Percentiles rank a stretch among this genome's conserved stretches.
phyloP scores from a whole-genome alignment of 2,888 invertebrate genomes.

The Cybosia mesomella region DNA sequence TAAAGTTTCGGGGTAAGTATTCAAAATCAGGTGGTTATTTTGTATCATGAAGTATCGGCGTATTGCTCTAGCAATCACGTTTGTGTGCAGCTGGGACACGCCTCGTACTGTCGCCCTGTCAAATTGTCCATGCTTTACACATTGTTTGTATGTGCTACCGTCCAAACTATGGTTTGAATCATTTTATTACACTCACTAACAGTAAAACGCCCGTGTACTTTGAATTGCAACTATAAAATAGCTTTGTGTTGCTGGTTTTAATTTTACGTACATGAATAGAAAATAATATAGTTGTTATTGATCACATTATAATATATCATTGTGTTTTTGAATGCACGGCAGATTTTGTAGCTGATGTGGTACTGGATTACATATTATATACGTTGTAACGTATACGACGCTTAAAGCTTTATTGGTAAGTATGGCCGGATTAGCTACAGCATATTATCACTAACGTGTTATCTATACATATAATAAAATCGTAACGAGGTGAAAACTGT shows the following conservation, averaged over 20 bases:
- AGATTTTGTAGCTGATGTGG: no score
- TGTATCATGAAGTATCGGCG: constrained; percentile 42
- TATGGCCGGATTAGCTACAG: no score
- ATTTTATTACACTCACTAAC: constrained; percentile 23
- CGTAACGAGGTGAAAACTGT: no score
- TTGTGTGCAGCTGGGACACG: constrained; percentile 52
- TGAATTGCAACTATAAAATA: background rate
- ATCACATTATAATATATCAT: background rate
- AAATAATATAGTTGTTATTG: background rate
- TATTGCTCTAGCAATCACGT: constrained; percentile 52
- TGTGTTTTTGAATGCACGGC: background rate
- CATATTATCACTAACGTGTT: no score
- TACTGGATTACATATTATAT: no score
- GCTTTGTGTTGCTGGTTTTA: background rate
- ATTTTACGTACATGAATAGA: background rate
- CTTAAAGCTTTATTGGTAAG: no score
- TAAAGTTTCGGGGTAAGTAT: constrained; percentile 31
- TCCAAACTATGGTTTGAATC: constrained; percentile 37
- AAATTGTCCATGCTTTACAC: constrained; percentile 52
- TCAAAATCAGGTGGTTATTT: constrained; percentile 41
- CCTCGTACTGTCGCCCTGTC: constrained; percentile 46
- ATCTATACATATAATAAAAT: no score
- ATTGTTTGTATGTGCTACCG: constrained; percentile 31
- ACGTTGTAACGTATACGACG: no score
- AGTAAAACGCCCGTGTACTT: constrained; percentile 12